phyloP scores from a whole-genome alignment of 35 echinoderm and acorn worm genomes.

The Lytechinus variegatus region DNA sequence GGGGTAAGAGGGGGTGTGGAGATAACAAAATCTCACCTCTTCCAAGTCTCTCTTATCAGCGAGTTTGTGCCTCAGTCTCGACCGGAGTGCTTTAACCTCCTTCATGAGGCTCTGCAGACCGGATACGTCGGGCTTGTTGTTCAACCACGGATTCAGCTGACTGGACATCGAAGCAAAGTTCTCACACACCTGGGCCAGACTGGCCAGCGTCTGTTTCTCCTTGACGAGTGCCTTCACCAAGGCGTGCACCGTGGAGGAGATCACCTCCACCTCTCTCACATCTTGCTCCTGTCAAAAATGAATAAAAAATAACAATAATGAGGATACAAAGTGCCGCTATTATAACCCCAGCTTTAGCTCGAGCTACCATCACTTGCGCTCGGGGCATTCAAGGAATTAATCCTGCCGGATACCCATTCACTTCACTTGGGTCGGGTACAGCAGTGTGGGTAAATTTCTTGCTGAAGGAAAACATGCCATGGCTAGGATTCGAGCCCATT shows the following conservation, averaged over 20 bases:
- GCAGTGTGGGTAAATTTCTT: no score
- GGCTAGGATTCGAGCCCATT: no score
- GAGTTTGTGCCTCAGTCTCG: conserved; percentile 57
- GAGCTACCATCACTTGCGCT: no score
- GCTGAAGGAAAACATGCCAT: no score
- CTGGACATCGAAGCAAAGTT: neutral
- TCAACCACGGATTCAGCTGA: conserved; percentile 49
- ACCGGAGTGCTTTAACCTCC: conserved; percentile 45
- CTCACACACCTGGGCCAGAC: neutral
- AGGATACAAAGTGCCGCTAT: no score
- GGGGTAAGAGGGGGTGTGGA: neutral
- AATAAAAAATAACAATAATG: no score
- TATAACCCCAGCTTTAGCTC: no score
- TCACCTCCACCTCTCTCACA: conserved; percentile 22
- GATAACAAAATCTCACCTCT: conserved; percentile 16
- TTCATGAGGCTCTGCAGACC: conserved; percentile 43
- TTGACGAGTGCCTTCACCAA: neutral
- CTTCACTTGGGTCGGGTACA: no score
- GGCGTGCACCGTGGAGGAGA: neutral
- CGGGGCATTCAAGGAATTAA: no score
- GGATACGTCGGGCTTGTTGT: conserved; percentile 54
- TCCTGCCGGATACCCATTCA: no score
- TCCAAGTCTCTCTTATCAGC: conserved; percentile 61
- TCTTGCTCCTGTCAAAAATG: conserved; percentile 34
- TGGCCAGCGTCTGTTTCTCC: conserved; percentile 25